Evolutionary conservation across 2,797 vertebrate genomes (phyloP), one percentile per base, ranked within the genome.

Genomic region (Lithobates sylvaticus): DNA sequence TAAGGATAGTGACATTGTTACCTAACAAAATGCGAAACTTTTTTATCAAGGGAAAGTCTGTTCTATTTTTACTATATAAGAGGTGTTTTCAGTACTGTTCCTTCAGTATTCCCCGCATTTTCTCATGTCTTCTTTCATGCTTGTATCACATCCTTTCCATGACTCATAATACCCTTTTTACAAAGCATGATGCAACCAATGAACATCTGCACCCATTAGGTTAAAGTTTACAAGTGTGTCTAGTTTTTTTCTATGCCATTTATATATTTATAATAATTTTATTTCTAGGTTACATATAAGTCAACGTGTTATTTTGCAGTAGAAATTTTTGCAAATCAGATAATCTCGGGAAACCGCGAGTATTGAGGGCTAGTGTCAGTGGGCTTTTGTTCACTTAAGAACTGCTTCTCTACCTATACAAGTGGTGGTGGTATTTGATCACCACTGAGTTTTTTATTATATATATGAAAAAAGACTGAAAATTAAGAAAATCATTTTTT

Each of bases 141-240:
- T 50, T 42, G 15, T 61, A n/a, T 26, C 32, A 18, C 47, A 72
- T 81, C 71, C 79, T 81, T 81, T 81, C 69, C 79, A 81, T 81
- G 79, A 81, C 69, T 81, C 79, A 73, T 72, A 67, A 67, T 29
- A 23, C 21, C 23, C 54, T n/a, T 10, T 10, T 23, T 21, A 23
- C 54, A 23, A 61, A 61, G 54, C 21, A 61, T 23, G 5, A 61
- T 23, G 21, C 54, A 61, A 12, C 54, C 1, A 61, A 61, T n/a
- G 54, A 61, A 61, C 54, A 61, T 61, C 5, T 61, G 21, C 54
- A 61, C 54, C 21, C 5, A 61, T 61, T 18, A n/a, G 3, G 54
- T 23, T 61, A 61, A 8, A 21, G 54, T 61, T 23, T 61, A 8
- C 8, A 61, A 23, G 16, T 23, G 21, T 1, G 6, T 23, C 18